Evolutionary conservation across 2,113 vertebrate species (phyloP).

Genomic region (Otus sunia): DNA sequence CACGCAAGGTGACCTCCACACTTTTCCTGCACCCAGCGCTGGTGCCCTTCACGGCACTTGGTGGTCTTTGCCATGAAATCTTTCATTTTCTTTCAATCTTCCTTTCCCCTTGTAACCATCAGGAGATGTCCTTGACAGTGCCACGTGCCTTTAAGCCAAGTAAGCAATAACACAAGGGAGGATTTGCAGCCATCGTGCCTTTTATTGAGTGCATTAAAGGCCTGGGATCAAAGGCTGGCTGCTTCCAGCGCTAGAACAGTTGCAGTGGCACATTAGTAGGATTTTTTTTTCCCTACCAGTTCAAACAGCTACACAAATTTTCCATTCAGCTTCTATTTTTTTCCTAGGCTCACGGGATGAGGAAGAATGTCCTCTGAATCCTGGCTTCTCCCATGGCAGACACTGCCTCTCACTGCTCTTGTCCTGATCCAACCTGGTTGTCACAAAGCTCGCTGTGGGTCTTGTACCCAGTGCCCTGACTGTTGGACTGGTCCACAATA

Average conservation of each 20-base stretch:
- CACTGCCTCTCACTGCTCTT: neutral
- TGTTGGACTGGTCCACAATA: neutral
- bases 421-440: neutral
- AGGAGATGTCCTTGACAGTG: neutral
- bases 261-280: neutral
- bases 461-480: neutral
- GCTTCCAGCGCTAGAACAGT: neutral
- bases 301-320: neutral
- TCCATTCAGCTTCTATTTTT: slow-evolving; percentile 37
- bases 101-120: neutral
- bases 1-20: neutral
- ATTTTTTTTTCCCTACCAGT: neutral
- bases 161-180: neutral
- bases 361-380: neutral
- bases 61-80: neutral
- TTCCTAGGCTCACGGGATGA: neutral
- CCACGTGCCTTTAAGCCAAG: neutral
- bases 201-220: slow-evolving; percentile 15
- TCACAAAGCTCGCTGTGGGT: neutral
- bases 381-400: neutral
- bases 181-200: neutral
- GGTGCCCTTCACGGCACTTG: fast-evolving
- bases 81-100: neutral
- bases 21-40: fast-evolving
- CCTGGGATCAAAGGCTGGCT: slow-evolving; percentile 31